Percentiles rank a stretch among this genome's conserved stretches.
Evolutionary conservation across 2,113 vertebrate species (phyloP).

Genomic region (Syrrhaptes paradoxus): DNA sequence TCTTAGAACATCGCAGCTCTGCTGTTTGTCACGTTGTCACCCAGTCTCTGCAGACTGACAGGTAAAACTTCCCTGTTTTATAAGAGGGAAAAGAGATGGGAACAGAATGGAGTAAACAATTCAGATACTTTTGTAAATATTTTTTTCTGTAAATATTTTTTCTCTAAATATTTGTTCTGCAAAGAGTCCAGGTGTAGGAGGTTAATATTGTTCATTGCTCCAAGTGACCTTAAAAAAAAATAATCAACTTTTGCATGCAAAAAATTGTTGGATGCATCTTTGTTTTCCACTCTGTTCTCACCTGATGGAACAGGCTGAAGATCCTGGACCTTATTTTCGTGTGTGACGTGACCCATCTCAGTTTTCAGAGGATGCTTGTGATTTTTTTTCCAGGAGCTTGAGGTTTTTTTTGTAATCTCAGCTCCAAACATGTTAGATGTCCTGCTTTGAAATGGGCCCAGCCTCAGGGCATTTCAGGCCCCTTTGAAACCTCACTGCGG

Average conservation of each 20-base stretch:
- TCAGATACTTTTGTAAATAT: neutral
- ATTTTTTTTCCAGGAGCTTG: neutral
- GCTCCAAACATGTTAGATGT: neutral
- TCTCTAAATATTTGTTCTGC: neutral
- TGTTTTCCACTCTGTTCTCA: neutral
- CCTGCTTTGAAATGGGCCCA: neutral
- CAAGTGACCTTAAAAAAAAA: neutral
- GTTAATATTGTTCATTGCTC: neutral
- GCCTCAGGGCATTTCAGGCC: neutral
- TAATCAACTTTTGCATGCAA: neutral
- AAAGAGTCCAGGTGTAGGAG: neutral
- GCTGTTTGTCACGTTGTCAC: neutral
- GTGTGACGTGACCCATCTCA: neutral
- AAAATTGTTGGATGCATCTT: neutral
- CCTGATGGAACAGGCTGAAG: neutral
- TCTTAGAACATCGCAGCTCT: neutral
- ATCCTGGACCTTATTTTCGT: neutral
- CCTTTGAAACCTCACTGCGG: neutral
- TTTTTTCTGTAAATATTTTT: neutral
- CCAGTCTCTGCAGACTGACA: accelerated
- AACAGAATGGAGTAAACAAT: neutral
- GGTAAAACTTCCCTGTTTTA: neutral
- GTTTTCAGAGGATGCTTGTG: neutral
- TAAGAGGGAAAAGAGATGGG: neutral
- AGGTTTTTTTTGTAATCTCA: neutral